Evolutionary conservation across 92 coral and sea anemone genomes (phyloP).

Genomic region (Meandrina meandrites): DNA sequence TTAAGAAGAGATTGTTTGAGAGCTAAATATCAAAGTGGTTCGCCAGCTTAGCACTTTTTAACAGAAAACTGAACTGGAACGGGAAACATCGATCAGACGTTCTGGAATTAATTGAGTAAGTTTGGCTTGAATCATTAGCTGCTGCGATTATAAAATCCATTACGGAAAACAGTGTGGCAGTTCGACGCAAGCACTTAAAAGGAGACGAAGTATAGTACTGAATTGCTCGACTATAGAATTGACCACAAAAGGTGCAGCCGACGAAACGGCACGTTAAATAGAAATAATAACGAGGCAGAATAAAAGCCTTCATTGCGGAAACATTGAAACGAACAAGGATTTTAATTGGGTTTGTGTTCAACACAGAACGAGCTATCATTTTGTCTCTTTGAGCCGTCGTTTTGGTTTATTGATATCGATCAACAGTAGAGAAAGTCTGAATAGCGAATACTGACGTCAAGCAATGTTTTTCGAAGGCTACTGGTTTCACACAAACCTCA

Average conservation of each 20-base stretch:
- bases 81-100: background rate
- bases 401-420: background rate
- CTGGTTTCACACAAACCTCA: slow-evolving; percentile 68
- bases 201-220: background rate
- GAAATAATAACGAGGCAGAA: background rate
- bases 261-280: background rate
- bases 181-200: background rate
- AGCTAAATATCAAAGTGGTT: background rate
- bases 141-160: background rate
- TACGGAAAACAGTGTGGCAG: background rate
- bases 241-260: background rate
- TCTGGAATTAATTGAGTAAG: background rate
- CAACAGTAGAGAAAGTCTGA: background rate
- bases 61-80: background rate
- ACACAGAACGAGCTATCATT: background rate
- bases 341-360: background rate
- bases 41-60: background rate
- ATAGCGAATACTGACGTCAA: background rate
- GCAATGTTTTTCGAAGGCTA: slow-evolving; percentile 78
- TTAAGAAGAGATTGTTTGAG: background rate
- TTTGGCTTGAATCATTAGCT: background rate
- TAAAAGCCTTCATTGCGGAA: background rate
- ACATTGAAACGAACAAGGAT: background rate
- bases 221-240: background rate
- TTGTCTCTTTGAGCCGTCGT: background rate